Evolutionary conservation across 2,888 invertebrate species (phyloP).

Genomic region (Phrixothrix hirtus): DNA sequence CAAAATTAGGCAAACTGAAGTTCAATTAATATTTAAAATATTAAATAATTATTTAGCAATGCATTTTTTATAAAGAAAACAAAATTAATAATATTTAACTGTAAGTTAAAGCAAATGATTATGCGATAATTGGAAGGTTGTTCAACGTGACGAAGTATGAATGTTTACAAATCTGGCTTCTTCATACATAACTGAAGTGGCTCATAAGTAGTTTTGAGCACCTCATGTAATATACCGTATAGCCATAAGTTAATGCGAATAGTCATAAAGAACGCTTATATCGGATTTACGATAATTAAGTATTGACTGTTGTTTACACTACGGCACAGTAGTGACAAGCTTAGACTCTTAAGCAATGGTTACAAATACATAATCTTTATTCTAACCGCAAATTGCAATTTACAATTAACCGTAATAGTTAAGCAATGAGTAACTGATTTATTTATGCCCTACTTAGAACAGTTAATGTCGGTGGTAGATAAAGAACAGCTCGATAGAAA

Average conservation of each 20-base stretch:
- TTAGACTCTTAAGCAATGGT: conserved; percentile 24
- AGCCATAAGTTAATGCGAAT: conserved; percentile 47
- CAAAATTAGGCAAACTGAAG: too few species aligned
- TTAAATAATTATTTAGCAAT: too few species aligned
- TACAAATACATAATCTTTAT: conserved; percentile 19
- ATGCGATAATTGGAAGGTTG: conserved; percentile 1
- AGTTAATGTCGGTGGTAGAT: too few species aligned
- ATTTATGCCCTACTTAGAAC: conserved; percentile 13
- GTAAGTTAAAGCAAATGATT: neutral
- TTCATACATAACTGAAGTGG: conserved; percentile 4
- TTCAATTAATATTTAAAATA: too few species aligned
- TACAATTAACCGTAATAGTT: conserved; percentile 24
- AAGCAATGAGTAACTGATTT: conserved; percentile 25
- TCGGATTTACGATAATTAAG: conserved; percentile 47
- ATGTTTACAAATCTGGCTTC: conserved; percentile 7
- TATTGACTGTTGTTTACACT: conserved; percentile 41
- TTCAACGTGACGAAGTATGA: conserved; percentile 4
- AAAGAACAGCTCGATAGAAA: neutral
- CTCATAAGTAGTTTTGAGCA: conserved; percentile 17
- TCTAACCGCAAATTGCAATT: conserved; percentile 21
- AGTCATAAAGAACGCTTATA: conserved; percentile 45
- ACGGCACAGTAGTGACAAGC: conserved; percentile 24
- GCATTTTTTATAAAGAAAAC: too few species aligned
- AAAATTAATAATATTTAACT: too few species aligned
- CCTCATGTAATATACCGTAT: conserved; percentile 39